These are phyloP conservation scores for Micromys minutus DNA, from an alignment of 2,113 vertebrate genomes.

Conservation along the genomic window DNA sequence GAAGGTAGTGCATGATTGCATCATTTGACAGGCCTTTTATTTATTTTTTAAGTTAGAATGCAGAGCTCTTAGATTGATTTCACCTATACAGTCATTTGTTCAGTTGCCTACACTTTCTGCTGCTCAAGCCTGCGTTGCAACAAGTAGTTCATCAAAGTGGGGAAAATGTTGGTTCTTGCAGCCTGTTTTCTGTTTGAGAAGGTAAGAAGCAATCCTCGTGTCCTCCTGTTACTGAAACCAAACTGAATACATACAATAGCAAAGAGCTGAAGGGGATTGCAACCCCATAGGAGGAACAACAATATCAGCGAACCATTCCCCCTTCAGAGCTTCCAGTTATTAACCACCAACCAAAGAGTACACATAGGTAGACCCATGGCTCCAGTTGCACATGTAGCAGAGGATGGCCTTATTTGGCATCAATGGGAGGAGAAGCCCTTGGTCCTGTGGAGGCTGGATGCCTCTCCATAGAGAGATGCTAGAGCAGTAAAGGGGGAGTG, in stretches of 20 bases:
- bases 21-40: neutral
- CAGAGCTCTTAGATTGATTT: slow-evolving; percentile 12
- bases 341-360: no score
- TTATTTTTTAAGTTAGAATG: neutral
- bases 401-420: no score
- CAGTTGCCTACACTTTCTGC: neutral
- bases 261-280: no score
- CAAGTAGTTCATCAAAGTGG: slow-evolving; percentile 42
- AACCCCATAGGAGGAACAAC: no score
- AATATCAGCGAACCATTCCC: no score
- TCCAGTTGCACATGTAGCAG: no score
- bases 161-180: neutral
- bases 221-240: neutral
- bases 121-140: slow-evolving; percentile 19
- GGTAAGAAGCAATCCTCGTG: neutral
- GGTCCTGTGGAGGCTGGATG: no score
- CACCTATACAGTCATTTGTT: neutral
- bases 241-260: neutral
- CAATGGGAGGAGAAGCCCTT: no score
- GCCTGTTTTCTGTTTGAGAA: neutral
- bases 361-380: no score
- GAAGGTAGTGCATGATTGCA: slow-evolving; percentile 16
- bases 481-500: no score
- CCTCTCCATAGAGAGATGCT: no score
- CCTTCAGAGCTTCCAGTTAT: no score